A percentile compares a stretch with the other conserved stretches of the same genome.
phyloP scores from a whole-genome alignment of 2,888 invertebrate species.

The Zele albiditarsus region DNA sequence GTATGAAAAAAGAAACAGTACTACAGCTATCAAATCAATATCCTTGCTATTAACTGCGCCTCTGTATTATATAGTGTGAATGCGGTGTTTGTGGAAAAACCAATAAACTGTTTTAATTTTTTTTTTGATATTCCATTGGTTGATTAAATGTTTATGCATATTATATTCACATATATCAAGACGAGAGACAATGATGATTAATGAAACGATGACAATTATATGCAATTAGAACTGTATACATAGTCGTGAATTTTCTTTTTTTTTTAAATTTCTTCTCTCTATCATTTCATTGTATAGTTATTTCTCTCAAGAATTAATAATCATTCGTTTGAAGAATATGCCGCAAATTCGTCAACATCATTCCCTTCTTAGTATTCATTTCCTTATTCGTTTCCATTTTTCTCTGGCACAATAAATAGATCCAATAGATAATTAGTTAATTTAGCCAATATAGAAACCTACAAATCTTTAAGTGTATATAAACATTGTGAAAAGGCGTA shows the following conservation, averaged over 20 bases:
- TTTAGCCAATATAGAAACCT: slow-evolving; percentile 54
- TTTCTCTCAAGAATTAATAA: no score
- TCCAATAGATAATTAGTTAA: slow-evolving; percentile 21
- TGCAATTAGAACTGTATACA: background rate
- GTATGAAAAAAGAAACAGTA: slow-evolving; percentile 28
- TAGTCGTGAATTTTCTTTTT: background rate
- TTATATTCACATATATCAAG: background rate
- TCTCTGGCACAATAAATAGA: slow-evolving; percentile 13
- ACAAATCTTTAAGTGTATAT: slow-evolving; percentile 56
- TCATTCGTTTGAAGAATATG: background rate
- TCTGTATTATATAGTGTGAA: slow-evolving; percentile 36
- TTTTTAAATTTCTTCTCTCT: background rate
- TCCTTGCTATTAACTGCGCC: slow-evolving; percentile 51
- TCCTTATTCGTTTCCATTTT: background rate
- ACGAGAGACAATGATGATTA: background rate
- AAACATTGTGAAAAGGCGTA: slow-evolving; percentile 64
- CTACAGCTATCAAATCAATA: slow-evolving; percentile 43
- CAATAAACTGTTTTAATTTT: slow-evolving; percentile 11
- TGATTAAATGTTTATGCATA: background rate
- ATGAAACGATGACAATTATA: background rate
- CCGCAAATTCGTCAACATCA: background rate
- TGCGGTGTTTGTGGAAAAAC: slow-evolving; percentile 26
- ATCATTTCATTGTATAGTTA: background rate
- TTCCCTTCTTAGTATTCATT: background rate
- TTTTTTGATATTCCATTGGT: slow-evolving; percentile 7